Conservation (phyloP, 1,140 invertebrate species). For the Limonius californicus region DNA sequence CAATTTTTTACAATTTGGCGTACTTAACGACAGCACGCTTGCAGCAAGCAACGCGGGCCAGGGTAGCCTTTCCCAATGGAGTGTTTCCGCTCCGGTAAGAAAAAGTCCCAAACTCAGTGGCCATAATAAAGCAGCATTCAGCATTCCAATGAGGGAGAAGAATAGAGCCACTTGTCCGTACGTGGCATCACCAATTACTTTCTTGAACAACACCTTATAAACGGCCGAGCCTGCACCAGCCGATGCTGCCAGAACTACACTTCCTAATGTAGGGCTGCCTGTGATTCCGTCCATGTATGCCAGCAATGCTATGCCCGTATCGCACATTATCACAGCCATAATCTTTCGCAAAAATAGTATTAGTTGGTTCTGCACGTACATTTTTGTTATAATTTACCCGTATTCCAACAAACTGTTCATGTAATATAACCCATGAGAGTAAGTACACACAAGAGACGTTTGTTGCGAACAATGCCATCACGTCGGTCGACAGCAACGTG, state of each 20-base stretch:
- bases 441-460: conserved; percentile 92
- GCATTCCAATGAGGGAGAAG: conserved; percentile 79
- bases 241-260: conserved; percentile 84
- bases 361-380: too few species aligned
- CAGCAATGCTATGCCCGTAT: conserved; percentile 88
- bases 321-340: conserved; percentile 90
- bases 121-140: conserved; percentile 82
- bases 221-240: conserved; percentile 87
- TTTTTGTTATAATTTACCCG: conserved; percentile 67
- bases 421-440: conserved; percentile 92
- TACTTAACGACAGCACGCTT: conserved; percentile 73
- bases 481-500: conserved; percentile 84
- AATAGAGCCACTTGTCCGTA: conserved; percentile 84
- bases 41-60: conserved; percentile 77
- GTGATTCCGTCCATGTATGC: conserved; percentile 96
- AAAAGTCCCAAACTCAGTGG: conserved; percentile 79
- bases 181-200: conserved; percentile 85
- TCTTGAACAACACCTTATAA: conserved; percentile 89
- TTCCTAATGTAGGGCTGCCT: conserved; percentile 81
- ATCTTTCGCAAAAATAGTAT: conserved; percentile 61
- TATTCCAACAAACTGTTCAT: conserved; percentile 94
- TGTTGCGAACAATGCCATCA: conserved; percentile 87
- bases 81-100: conserved; percentile 76
- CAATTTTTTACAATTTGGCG: conserved; percentile 29
- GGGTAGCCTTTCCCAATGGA: conserved; percentile 73